Evolutionary conservation across 1,140 invertebrate species (phyloP).

Genomic region (Arion vulgaris): DNA sequence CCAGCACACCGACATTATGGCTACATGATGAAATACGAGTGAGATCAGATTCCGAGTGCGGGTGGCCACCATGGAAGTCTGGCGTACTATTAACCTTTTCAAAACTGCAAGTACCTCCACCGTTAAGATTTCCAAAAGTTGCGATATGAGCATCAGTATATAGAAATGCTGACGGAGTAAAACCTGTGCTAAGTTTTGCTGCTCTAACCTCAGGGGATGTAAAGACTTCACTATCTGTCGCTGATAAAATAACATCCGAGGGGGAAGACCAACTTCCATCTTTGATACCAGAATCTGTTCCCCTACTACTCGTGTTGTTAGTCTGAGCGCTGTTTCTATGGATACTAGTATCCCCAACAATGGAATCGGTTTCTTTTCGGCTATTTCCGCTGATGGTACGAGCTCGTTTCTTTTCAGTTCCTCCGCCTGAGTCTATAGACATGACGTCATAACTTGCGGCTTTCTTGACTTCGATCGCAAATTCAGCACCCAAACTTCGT

Average conservation of each 20-base stretch:
- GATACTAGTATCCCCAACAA: background rate
- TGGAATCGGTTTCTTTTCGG: background rate
- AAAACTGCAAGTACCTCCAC: background rate
- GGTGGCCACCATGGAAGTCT: background rate
- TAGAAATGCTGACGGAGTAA: background rate
- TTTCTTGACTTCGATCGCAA: constrained; percentile 25
- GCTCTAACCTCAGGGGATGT: background rate
- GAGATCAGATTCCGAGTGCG: background rate
- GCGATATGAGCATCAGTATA: background rate
- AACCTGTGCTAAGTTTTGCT: background rate
- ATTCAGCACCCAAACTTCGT: constrained; percentile 21
- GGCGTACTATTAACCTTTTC: background rate
- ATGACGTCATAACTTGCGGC: constrained; percentile 37
- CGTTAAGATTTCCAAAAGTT: background rate
- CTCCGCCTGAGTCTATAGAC: background rate
- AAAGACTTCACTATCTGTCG: background rate
- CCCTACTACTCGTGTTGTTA: background rate
- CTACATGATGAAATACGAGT: background rate
- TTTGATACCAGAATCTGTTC: background rate
- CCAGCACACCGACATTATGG: background rate
- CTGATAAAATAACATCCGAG: background rate
- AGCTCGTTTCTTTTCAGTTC: background rate
- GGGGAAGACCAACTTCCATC: background rate
- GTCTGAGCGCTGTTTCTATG: background rate
- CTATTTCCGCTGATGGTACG: background rate